phyloP scores from a whole-genome alignment of 1,140 invertebrate genomes.

The Hestina assimilis region DNA sequence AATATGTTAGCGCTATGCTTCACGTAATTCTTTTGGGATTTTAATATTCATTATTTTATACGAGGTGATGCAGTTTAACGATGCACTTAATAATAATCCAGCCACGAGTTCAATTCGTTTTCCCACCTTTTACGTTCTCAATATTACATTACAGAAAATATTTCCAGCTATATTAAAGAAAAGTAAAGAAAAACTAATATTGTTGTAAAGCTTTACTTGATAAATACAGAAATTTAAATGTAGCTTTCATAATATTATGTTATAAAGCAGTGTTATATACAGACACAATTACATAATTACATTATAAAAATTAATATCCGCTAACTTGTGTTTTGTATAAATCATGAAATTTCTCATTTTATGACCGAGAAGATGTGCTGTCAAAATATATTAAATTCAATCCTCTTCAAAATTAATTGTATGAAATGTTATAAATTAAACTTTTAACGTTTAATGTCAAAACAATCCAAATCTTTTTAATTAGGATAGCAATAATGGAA shows the following conservation, averaged over 20 bases:
- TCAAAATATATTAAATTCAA: background rate
- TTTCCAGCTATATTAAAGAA: too few species aligned
- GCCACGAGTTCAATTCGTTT: constrained; percentile 12
- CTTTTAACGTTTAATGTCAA: background rate
- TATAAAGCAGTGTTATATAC: too few species aligned
- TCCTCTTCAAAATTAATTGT: background rate
- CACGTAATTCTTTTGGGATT: constrained; percentile 44
- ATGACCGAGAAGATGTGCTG: background rate
- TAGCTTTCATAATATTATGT: too few species aligned
- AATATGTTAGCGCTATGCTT: constrained; percentile 9
- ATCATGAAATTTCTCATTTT: too few species aligned
- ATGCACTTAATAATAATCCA: constrained; percentile 40
- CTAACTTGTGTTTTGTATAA: too few species aligned
- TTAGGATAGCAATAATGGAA: background rate
- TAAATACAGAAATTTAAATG: too few species aligned
- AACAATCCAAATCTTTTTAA: background rate
- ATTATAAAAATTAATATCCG: too few species aligned
- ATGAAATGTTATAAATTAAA: background rate
- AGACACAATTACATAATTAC: too few species aligned
- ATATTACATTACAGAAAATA: too few species aligned
- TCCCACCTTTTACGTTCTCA: too few species aligned
- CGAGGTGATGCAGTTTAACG: constrained; percentile 37
- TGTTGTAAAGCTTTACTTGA: too few species aligned
- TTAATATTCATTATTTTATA: constrained; percentile 57
- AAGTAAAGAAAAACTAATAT: too few species aligned